phyloP scores from a whole-genome alignment of 2,113 vertebrate genomes.

The Nanorana parkeri region DNA sequence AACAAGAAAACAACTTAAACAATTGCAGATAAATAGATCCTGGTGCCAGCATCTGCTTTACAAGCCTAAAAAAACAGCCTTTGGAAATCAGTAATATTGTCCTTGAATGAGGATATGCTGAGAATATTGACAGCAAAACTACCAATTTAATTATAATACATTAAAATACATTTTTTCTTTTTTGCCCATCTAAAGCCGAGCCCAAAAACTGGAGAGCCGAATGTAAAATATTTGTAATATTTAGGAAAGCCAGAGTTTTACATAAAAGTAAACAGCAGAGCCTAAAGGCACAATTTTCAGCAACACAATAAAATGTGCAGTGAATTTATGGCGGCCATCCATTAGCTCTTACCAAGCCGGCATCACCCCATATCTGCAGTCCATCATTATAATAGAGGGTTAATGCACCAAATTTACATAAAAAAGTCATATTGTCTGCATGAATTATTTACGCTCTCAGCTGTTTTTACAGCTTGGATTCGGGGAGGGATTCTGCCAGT shows the following conservation, averaged over 20 bases:
- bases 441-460: constrained; percentile 99
- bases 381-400: constrained; percentile 99
- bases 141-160: constrained; percentile 87
- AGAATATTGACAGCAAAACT: constrained; percentile 51
- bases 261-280: constrained; percentile 99
- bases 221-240: constrained; percentile 94
- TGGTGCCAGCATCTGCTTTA: constrained; percentile 18
- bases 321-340: constrained; percentile 99
- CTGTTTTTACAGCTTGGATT: constrained; percentile 98
- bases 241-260: constrained; percentile 94
- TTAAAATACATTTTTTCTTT: constrained; percentile 55
- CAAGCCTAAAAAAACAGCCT: constrained; percentile 45
- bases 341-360: constrained; percentile 99
- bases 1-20: background rate
- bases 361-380: constrained; percentile 99
- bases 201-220: constrained; percentile 81
- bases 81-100: constrained; percentile 77
- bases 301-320: constrained; percentile 99
- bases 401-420: constrained; percentile 99
- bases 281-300: constrained; percentile 99
- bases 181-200: constrained; percentile 60
- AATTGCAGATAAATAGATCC: constrained; percentile 22
- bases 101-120: constrained; percentile 69
- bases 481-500: constrained; percentile 93
- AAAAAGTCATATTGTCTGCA: constrained; percentile 99